phyloP scores from a whole-genome alignment of 1,140 invertebrate genomes.

The Eriosoma lanigerum region DNA sequence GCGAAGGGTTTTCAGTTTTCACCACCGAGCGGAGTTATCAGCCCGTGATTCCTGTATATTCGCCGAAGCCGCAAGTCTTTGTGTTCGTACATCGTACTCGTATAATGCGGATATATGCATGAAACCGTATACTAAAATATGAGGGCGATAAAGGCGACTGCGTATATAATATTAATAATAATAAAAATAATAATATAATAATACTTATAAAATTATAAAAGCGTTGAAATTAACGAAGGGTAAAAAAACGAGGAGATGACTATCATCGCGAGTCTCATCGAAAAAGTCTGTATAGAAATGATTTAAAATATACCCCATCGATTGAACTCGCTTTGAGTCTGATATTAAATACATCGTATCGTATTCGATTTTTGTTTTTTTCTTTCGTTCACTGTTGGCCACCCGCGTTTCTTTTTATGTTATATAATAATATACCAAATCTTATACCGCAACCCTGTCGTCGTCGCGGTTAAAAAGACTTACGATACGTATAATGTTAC shows the following conservation, averaged over 20 bases:
- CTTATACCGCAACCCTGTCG: neutral
- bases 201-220: neutral
- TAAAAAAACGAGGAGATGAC: neutral
- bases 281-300: too few species aligned
- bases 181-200: too few species aligned
- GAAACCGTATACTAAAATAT: constrained; percentile 16
- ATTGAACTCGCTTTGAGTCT: neutral
- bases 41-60: constrained; percentile 28
- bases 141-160: neutral
- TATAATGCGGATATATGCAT: constrained; percentile 30
- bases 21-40: constrained; percentile 9
- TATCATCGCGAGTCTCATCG: too few species aligned
- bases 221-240: neutral
- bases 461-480: neutral
- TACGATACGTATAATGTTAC: neutral
- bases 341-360: too few species aligned
- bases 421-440: neutral
- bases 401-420: too few species aligned
- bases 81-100: neutral
- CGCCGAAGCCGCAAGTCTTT: neutral
- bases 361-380: too few species aligned
- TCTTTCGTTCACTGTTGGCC: too few species aligned
- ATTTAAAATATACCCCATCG: neutral
- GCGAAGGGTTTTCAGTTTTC: constrained; percentile 9
- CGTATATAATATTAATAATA: too few species aligned